These are phyloP conservation scores for Caracal caracal DNA, from an alignment of 2,113 vertebrate genomes.

Conservation along the genomic window DNA sequence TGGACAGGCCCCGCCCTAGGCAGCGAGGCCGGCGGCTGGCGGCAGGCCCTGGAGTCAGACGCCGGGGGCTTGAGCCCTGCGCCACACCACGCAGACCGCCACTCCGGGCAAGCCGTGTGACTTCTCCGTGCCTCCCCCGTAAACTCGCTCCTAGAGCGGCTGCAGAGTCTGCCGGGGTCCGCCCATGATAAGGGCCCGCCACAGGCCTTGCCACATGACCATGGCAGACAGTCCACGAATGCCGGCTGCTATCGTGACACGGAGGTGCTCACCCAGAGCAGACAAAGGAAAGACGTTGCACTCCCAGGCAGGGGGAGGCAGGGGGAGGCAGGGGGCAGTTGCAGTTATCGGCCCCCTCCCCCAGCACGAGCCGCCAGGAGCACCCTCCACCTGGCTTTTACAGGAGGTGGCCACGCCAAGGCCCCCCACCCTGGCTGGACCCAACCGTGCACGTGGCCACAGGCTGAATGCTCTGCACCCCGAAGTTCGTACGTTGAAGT, in stretches of 20 bases:
- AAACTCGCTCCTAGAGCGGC: not conserved
- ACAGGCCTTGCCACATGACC: fast-evolving
- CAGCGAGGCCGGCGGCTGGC: not conserved
- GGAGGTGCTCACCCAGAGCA: too few species aligned
- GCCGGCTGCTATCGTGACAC: fast-evolving
- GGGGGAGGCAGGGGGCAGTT: fast-evolving
- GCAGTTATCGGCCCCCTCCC: fast-evolving
- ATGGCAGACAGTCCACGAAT: not conserved
- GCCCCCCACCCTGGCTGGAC: not conserved
- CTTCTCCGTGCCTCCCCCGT: not conserved
- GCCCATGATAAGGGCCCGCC: fast-evolving
- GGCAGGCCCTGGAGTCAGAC: not conserved
- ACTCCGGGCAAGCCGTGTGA: not conserved
- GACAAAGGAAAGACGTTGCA: not conserved
- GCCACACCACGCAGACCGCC: not conserved
- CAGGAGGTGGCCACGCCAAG: too few species aligned
- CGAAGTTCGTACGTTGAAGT: fast-evolving
- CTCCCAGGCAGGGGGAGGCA: fast-evolving
- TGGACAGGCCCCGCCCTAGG: not conserved
- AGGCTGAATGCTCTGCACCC: not conserved
- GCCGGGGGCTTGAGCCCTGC: too few species aligned
- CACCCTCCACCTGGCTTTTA: not conserved
- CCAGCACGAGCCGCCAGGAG: not conserved
- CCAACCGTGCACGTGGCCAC: not conserved
- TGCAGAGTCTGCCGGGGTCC: not conserved